Evolutionary conservation across 2,797 vertebrate genomes (phyloP).

Genomic region (Valencia hispanica): DNA sequence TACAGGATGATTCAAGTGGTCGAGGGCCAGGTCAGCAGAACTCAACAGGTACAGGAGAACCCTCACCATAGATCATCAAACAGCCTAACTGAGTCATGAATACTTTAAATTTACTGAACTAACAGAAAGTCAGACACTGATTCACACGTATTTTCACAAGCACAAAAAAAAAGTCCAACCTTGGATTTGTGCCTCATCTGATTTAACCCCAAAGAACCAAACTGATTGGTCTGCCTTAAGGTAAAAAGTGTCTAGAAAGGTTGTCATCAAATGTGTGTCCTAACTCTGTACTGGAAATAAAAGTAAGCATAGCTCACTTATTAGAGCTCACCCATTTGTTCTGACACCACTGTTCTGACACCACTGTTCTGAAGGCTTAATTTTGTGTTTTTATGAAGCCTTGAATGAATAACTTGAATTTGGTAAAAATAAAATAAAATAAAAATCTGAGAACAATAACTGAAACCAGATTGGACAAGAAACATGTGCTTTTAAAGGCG

Average conservation of each 20-base stretch:
- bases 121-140: no score
- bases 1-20: constrained; percentile 87
- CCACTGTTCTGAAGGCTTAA: background rate
- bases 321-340: no score
- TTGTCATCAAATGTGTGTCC: background rate
- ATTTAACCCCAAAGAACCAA: background rate
- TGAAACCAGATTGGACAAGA: background rate
- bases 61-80: background rate
- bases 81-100: background rate
- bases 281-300: background rate
- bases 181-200: background rate
- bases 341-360: background rate
- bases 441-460: no score
- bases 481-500: background rate
- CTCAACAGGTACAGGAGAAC: constrained; percentile 82
- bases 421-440: no score
- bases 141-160: no score
- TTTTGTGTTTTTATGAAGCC: background rate
- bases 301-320: background rate
- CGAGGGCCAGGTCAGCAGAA: constrained; percentile 84
- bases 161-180: no score
- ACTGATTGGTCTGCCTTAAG: background rate
- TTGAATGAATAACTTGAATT: background rate
- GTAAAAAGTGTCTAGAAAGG: background rate
- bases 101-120: background rate